phyloP scores from a whole-genome alignment of 2,797 vertebrate genomes.

The Centropyge bicolor region DNA sequence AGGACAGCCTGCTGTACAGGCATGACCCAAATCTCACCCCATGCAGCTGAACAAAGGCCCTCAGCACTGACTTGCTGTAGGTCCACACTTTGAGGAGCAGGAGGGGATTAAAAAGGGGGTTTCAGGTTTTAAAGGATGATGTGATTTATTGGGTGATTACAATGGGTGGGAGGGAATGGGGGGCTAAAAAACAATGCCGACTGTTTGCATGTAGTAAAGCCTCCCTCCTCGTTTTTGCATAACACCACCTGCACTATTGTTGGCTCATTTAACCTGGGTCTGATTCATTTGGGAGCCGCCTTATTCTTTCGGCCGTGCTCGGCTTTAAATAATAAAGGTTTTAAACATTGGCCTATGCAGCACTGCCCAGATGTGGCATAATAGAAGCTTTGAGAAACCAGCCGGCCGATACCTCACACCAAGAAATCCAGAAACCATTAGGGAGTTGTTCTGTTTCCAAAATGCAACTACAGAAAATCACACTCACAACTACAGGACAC shows the following conservation, averaged over 20 bases:
- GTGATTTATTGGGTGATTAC: conserved; percentile 85
- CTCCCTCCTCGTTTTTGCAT: conserved; percentile 59
- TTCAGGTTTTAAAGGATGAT: conserved; percentile 81
- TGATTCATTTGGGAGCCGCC: conserved; percentile 26
- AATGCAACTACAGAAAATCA: not conserved
- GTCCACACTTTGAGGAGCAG: conserved; percentile 72
- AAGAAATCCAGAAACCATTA: conserved; percentile 23
- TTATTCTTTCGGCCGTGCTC: conserved; percentile 26
- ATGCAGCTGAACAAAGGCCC: conserved; percentile 81
- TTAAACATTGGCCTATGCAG: conserved; percentile 3
- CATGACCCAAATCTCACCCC: conserved; percentile 82
- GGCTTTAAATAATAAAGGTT: conserved; percentile 47
- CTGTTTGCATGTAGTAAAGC: conserved; percentile 81
- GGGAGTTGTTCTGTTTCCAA: conserved; percentile 7
- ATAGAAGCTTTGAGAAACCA: not conserved
- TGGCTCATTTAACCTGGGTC: conserved; percentile 61
- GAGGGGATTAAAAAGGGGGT: conserved; percentile 72
- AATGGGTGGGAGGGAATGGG: conserved; percentile 68
- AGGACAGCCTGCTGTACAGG: conserved; percentile 56
- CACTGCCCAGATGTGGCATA: conserved; percentile 1
- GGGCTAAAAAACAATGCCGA: conserved; percentile 81
- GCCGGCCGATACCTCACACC: conserved; percentile 7
- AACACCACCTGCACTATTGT: conserved; percentile 74
- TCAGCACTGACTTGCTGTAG: conserved; percentile 67
- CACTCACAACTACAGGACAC: conserved; percentile 1